A percentile compares a stretch with the other conserved stretches of the same genome.
Evolutionary conservation across 2,113 vertebrate species (phyloP).

Genomic region (Abramis brama): DNA sequence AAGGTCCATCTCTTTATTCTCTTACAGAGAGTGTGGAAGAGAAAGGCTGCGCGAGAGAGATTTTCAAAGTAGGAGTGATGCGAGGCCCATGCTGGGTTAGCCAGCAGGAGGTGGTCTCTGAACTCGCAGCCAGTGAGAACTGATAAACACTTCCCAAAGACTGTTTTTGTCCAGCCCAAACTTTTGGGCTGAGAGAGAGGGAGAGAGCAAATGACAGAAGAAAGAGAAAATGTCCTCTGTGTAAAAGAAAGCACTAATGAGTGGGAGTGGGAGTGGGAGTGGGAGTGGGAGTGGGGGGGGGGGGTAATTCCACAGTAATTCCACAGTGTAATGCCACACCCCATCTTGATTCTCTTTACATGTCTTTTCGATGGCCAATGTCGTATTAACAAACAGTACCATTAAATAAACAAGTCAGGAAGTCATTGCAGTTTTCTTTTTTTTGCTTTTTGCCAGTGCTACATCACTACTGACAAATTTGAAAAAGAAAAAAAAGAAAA

Average conservation of each 20-base stretch:
- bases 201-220: conserved; percentile 20
- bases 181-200: conserved; percentile 40
- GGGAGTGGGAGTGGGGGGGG: too few species aligned
- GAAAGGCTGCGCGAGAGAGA: conserved; percentile 28
- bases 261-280: not conserved
- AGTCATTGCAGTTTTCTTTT: not conserved
- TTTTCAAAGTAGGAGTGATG: conserved; percentile 58
- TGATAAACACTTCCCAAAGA: conserved; percentile 66
- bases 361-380: not conserved
- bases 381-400: conserved; percentile 40
- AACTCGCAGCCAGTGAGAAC: conserved; percentile 61
- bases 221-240: conserved; percentile 22
- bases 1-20: conserved; percentile 32
- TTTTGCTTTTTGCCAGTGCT: not conserved
- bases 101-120: conserved; percentile 61
- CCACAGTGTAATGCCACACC: not conserved
- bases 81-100: conserved; percentile 55
- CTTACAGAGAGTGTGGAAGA: conserved; percentile 19
- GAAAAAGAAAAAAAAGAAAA: too few species aligned
- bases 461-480: not conserved
- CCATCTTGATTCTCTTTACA: conserved; percentile 6
- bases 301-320: not conserved
- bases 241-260: conserved; percentile 46
- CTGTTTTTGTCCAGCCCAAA: conserved; percentile 56
- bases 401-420: conserved; percentile 64